Conservation (phyloP, 2,113 vertebrate species). For the Cyprinodon brontotheroides region DNA sequence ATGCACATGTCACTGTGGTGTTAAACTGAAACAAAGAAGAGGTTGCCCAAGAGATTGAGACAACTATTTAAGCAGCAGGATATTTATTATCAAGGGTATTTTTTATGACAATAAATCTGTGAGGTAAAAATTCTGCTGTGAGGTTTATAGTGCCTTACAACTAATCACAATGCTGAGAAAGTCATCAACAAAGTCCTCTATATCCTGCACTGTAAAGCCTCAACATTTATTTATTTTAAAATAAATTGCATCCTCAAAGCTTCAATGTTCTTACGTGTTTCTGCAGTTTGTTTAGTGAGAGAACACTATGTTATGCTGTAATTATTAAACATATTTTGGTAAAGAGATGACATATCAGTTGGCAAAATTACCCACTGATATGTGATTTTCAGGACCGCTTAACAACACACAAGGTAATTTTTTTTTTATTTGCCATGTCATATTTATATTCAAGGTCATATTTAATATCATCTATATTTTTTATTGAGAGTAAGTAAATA, state of each 20-base stretch:
- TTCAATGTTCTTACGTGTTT: neutral
- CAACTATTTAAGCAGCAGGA: conserved; percentile 41
- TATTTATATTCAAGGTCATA: neutral
- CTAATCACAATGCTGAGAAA: conserved; percentile 15
- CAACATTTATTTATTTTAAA: conserved; percentile 52
- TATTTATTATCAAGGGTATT: conserved; percentile 26
- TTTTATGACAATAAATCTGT: neutral
- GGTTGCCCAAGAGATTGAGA: conserved; percentile 41
- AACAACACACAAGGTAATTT: conserved; percentile 32
- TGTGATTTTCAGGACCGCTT: conserved; percentile 40
- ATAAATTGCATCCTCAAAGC: conserved; percentile 57
- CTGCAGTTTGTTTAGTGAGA: conserved; percentile 13
- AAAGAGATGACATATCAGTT: neutral
- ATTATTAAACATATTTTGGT: no score
- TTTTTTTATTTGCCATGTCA: neutral
- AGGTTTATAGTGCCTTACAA: conserved; percentile 9
- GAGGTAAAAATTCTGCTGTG: conserved; percentile 5
- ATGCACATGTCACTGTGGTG: conserved; percentile 61
- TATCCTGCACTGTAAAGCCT: conserved; percentile 11
- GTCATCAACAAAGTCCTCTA: neutral
- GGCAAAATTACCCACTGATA: conserved; percentile 59
- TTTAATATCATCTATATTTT: no score
- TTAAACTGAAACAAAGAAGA: conserved; percentile 59
- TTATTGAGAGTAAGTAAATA: neutral
- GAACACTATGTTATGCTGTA: conserved; percentile 35